Conservation (phyloP, 2,888 invertebrate genomes). For the Caradrina kadenii region DNA sequence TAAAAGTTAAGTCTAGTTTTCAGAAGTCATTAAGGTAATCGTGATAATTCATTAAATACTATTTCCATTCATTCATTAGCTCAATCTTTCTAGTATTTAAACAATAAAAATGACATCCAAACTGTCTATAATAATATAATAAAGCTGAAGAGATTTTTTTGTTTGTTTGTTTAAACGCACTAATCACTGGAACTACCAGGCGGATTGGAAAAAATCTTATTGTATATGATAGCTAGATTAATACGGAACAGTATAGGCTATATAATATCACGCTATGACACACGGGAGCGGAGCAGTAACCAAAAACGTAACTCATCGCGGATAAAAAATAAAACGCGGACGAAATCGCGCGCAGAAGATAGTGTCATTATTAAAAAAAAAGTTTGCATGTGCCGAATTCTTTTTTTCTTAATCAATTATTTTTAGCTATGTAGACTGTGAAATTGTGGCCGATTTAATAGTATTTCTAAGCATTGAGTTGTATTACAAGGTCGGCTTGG, state of each 20-base stretch:
- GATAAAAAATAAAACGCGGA: no score
- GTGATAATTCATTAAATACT: neutral
- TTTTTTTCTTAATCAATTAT: neutral
- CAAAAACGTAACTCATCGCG: no score
- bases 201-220: no score
- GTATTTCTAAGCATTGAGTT: slow-evolving; percentile 46
- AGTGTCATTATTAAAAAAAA: neutral
- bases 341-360: no score
- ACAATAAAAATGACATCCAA: no score
- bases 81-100: neutral
- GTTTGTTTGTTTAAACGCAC: no score
- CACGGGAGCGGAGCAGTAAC: no score
- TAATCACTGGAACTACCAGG: no score
- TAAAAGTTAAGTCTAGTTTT: neutral
- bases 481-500: slow-evolving; percentile 48
- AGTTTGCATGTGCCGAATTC: neutral
- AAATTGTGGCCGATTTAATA: slow-evolving; percentile 46
- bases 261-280: no score
- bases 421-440: slow-evolving; percentile 32
- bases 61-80: neutral
- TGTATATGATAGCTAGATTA: no score
- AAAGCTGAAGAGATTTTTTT: no score
- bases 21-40: neutral
- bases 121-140: neutral
- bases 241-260: no score